Base-by-base conservation (phyloP, 2,888 invertebrate genomes). In the Timandra comae region DNA sequence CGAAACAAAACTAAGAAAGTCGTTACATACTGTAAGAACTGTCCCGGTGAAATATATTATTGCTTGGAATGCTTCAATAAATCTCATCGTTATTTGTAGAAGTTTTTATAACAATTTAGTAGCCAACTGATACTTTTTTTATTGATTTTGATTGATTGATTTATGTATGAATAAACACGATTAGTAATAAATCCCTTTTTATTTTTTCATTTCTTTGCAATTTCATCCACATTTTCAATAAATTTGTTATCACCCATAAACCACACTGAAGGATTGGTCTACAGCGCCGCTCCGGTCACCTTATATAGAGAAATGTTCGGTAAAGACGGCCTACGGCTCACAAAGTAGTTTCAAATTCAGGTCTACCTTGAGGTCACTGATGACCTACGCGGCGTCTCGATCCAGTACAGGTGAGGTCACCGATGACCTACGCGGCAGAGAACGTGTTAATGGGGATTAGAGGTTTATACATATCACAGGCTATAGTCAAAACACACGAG, bases 41-140 rank as follows among this genome's bases (percentile, higher is more conserved):
- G 52, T 38, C 42, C 37, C 21, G 35, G 37, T 41, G 25, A 46
- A 29, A 40, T 41, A 19, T 35, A 46, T 43, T 46, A 41, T 25
- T 49, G 49, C 26, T 37, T 45, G 39, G 20, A 19, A 9, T 51
- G 49, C 33, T 51, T 46, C 26, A 44, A 46, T 30, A 30, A 35
- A 22, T 22, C 9, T 22, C 22, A 22, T 22, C 22, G 22, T 2
- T 22, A 22, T 4, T n/a, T n/a, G 9, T n/a, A n/a, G 9, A 22
- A n/a, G n/a, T n/a, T n/a, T n/a, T n/a, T n/a, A 22, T n/a, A n/a
- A n/a, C n/a, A n/a, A n/a, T n/a, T n/a, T n/a, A n/a, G n/a, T n/a
- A n/a, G n/a, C n/a, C n/a, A n/a, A n/a, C n/a, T n/a, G n/a, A n/a
- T n/a, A n/a, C n/a, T n/a, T n/a, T n/a, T n/a, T n/a, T n/a, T n/a